These are phyloP conservation scores for Macquaria ambigua DNA, from an alignment of 2,113 vertebrate genomes.

Conservation along the genomic window DNA sequence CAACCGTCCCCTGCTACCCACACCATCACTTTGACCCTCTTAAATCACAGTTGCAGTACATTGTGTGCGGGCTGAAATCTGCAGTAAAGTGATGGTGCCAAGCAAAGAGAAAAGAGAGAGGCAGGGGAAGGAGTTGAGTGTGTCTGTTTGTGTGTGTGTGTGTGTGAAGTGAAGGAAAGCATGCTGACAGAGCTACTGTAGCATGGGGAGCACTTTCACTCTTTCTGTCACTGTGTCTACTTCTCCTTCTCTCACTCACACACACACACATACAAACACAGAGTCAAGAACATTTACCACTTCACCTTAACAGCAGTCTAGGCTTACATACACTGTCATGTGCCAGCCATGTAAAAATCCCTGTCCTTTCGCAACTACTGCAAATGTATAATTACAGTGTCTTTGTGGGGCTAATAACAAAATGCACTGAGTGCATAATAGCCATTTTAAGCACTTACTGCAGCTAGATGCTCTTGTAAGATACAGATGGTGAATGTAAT, in stretches of 20 bases:
- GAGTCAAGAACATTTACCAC: conserved; percentile 25
- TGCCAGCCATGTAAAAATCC: background rate
- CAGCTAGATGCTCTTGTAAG: background rate
- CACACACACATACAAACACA: conserved; percentile 8
- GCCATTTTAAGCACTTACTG: background rate
- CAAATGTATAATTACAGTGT: background rate
- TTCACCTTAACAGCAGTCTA: conserved; percentile 15
- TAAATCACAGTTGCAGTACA: conserved; percentile 74
- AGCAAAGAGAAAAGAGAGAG: conserved; percentile 41
- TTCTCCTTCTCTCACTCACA: conserved; percentile 2
- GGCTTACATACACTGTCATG: background rate
- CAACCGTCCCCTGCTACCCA: conserved; percentile 49
- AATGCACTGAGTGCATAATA: background rate
- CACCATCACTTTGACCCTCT: conserved; percentile 64
- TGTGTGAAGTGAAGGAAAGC: conserved; percentile 36
- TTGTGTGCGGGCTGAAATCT: conserved; percentile 65
- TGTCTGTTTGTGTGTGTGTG: conserved; percentile 14
- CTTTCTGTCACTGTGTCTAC: conserved; percentile 33
- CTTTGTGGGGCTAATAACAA: background rate
- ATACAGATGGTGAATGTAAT: background rate
- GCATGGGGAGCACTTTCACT: conserved; percentile 51
- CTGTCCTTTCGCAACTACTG: background rate
- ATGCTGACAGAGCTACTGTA: conserved; percentile 57
- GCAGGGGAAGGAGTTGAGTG: conserved; percentile 5
- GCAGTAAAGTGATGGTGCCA: conserved; percentile 67